Evolutionary conservation across 2,888 invertebrate genomes (phyloP), one percentile per base, ranked within the genome.

Genomic region (Erpobdella octoculata): DNA sequence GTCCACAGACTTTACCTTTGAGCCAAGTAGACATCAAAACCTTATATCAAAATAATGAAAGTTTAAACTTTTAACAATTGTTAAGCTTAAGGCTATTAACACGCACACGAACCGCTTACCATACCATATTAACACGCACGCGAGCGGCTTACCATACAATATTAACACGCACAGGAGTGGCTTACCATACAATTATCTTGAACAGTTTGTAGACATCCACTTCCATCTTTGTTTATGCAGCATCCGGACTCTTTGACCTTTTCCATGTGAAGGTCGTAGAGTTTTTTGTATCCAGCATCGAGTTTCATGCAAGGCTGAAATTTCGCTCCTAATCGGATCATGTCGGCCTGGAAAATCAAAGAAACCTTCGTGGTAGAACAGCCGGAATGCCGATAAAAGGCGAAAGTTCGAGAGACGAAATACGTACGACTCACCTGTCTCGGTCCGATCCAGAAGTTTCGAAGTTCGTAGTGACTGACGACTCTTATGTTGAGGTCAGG

Each of bases 251-350:
- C 90, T 31, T 92, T 85, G 83, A 97, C 96, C 79, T 90, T 88
- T 76, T 90, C 88, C 72, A 91, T 87, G 76, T 92, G 92, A 74
- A 91, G 90, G 64, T 91, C 89, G 78, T 96, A 90, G 74, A 91
- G 91, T 76, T 91, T 88, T 74, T 90, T 88, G 79, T 97, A 91
- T 82, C 91, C 64, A 15, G 25, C 28, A 25, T 74, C 72, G 2
- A 89, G 86, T 76, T 97, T 85, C 97, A 98, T 99, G 83, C 98
- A 98, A 0, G 97, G 96, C 0, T 94, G 92, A 83, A 94, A 99
- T 84, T 96, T 97, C 8, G 97, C 97, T 38, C 98, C 98, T 79
- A 97, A 87, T 83, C 95, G 96, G 77, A 98, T 96, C 71, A 99
- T 86, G 83, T 96, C 95, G 71, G 92, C 91, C 87, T 88, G 71